These are phyloP conservation scores for Aphis craccivora DNA, from an alignment of 1,140 invertebrate species.

Conservation along the genomic window DNA sequence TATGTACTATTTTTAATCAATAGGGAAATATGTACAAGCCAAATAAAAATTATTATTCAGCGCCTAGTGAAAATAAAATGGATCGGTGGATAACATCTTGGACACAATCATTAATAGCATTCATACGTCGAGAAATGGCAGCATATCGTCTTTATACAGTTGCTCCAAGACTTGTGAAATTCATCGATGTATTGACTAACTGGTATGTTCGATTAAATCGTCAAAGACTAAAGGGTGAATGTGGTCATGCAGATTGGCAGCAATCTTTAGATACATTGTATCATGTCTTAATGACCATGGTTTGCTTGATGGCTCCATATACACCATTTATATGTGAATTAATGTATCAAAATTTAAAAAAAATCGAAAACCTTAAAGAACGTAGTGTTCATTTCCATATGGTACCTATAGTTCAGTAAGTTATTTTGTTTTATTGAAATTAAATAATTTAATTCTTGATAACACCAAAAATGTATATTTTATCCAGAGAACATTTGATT, in stretches of 20 bases:
- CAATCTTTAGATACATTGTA: slow-evolving; percentile 88
- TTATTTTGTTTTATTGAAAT: slow-evolving; percentile 9
- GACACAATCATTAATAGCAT: slow-evolving; percentile 87
- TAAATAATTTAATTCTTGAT: slow-evolving; percentile 16
- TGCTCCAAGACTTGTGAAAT: slow-evolving; percentile 90
- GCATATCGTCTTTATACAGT: slow-evolving; percentile 95
- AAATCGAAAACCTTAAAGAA: slow-evolving; percentile 64
- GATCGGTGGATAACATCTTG: slow-evolving; percentile 98
- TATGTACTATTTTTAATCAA: neutral
- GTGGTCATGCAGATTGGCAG: slow-evolving; percentile 76
- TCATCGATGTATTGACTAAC: slow-evolving; percentile 97
- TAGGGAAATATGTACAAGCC: slow-evolving; percentile 65
- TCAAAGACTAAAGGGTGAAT: slow-evolving; percentile 82
- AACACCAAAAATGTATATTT: neutral
- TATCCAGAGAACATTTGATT: slow-evolving; percentile 74
- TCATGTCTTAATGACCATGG: slow-evolving; percentile 87
- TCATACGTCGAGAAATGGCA: slow-evolving; percentile 92
- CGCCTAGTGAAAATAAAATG: slow-evolving; percentile 80
- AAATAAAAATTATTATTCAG: slow-evolving; percentile 63
- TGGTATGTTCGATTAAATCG: slow-evolving; percentile 99
- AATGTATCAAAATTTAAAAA: slow-evolving; percentile 89
- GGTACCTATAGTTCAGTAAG: slow-evolving; percentile 76
- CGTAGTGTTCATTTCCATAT: slow-evolving; percentile 89
- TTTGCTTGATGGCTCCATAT: slow-evolving; percentile 94
- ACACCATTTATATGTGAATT: slow-evolving; percentile 96